phyloP scores from a whole-genome alignment of 2,888 invertebrate species.

The Frankliniella fusca region DNA sequence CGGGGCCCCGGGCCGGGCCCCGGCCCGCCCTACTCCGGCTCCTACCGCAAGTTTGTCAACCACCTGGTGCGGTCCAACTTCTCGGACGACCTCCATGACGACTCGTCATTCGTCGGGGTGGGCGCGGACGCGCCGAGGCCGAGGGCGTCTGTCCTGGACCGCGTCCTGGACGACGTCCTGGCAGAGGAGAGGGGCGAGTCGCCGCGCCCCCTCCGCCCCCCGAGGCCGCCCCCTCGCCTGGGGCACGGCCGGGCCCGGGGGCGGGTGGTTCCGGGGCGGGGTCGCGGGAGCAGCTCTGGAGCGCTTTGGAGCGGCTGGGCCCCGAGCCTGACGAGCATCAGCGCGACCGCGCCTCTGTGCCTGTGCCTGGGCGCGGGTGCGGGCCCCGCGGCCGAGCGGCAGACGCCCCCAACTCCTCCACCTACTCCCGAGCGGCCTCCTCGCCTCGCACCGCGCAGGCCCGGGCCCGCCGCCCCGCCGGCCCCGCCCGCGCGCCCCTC shows the following conservation, averaged over 20 bases:
- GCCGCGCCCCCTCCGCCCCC: not conserved
- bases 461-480: constrained; percentile 40
- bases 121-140: too few species aligned
- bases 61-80: constrained; percentile 35
- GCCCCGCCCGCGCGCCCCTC: constrained; percentile 41
- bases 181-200: not conserved
- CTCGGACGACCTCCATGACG: not conserved
- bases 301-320: not conserved
- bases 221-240: not conserved
- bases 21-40: constrained; percentile 32
- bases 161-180: too few species aligned
- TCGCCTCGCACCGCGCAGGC: constrained; percentile 17
- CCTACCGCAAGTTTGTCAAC: constrained; percentile 38
- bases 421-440: constrained; percentile 8
- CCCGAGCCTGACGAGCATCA: constrained; percentile 6
- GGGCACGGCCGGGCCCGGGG: too few species aligned
- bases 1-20: not conserved
- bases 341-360: not conserved
- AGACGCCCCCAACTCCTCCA: constrained; percentile 24
- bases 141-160: not conserved
- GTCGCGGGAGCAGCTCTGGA: not conserved
- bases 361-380: not conserved
- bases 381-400: constrained; percentile 17
- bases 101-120: not conserved
- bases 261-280: not conserved